Conservation (phyloP, 1,140 invertebrate species). For the Nephila pilipes region DNA sequence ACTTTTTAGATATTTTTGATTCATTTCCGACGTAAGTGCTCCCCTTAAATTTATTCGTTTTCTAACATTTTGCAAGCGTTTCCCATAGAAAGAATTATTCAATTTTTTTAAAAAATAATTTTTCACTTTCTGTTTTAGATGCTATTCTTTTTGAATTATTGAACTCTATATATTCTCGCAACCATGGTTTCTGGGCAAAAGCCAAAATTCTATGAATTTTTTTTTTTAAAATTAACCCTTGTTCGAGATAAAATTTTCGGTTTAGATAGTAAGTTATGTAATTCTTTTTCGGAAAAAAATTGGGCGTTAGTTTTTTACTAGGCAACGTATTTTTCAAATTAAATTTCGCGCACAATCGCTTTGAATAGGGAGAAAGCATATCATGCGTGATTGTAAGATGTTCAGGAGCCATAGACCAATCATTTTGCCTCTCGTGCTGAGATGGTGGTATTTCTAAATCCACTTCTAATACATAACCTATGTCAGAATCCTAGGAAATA, state of each 20-base stretch:
- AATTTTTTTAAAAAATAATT: slow-evolving; percentile 81
- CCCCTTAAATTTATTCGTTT: slow-evolving; percentile 80
- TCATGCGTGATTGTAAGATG: slow-evolving; percentile 61
- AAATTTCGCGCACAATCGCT: slow-evolving; percentile 20
- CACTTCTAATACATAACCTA: slow-evolving; percentile 78
- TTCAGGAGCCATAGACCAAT: slow-evolving; percentile 81
- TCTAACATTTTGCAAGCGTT: slow-evolving; percentile 83
- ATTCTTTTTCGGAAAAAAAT: slow-evolving; percentile 78
- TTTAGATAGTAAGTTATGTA: slow-evolving; percentile 83
- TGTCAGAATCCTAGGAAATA: slow-evolving; percentile 24
- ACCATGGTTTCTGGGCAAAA: slow-evolving; percentile 83
- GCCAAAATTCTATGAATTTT: slow-evolving; percentile 82
- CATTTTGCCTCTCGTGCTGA: slow-evolving; percentile 79
- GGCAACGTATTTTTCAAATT: slow-evolving; percentile 2
- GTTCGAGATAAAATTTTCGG: slow-evolving; percentile 82
- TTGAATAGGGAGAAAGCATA: slow-evolving; percentile 50
- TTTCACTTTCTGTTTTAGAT: slow-evolving; percentile 79
- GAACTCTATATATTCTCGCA: slow-evolving; percentile 81
- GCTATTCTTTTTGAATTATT: slow-evolving; percentile 80
- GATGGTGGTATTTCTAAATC: slow-evolving; percentile 78
- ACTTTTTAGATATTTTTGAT: slow-evolving; percentile 81
- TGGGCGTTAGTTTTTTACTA: slow-evolving; percentile 58
- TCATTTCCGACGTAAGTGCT: slow-evolving; percentile 79
- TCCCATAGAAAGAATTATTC: slow-evolving; percentile 83
- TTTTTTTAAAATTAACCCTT: slow-evolving; percentile 81